phyloP scores from a whole-genome alignment of 2,797 vertebrate genomes.

The Danio jaintianensis region DNA sequence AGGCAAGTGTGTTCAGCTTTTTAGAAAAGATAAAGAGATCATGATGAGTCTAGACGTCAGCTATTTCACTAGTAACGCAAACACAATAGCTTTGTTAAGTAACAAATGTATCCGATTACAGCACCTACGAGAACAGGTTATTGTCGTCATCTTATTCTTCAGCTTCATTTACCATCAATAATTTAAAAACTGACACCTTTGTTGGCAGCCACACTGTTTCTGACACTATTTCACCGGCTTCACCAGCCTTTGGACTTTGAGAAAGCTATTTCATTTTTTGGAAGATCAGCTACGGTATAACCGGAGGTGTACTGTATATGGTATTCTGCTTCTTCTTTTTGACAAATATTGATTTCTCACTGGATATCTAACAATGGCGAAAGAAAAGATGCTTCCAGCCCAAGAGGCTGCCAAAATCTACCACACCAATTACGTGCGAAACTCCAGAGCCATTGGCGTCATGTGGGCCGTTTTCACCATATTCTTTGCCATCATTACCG shows the following conservation, averaged over 20 bases:
- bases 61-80: neutral
- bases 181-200: conserved; percentile 63
- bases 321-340: neutral
- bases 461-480: conserved; percentile 96
- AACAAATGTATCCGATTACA: conserved; percentile 46
- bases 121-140: conserved; percentile 35
- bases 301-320: neutral
- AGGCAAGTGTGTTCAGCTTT: neutral
- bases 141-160: conserved; percentile 55
- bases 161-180: conserved; percentile 62
- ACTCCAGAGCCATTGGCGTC: conserved; percentile 91
- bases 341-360: neutral
- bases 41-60: neutral
- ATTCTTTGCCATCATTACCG: conserved; percentile 90
- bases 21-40: neutral
- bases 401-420: conserved; percentile 96
- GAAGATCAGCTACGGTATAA: neutral
- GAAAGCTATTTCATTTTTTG: neutral
- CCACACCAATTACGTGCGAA: conserved; percentile 97
- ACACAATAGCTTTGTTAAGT: conserved; percentile 1
- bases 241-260: conserved; percentile 1
- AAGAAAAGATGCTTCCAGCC: conserved; percentile 89
- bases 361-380: conserved; percentile 53
- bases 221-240: conserved; percentile 41
- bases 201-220: conserved; percentile 51